These are phyloP conservation scores for Hypomecis atomaria DNA, from an alignment of 2,888 invertebrate species.

Conservation along the genomic window DNA sequence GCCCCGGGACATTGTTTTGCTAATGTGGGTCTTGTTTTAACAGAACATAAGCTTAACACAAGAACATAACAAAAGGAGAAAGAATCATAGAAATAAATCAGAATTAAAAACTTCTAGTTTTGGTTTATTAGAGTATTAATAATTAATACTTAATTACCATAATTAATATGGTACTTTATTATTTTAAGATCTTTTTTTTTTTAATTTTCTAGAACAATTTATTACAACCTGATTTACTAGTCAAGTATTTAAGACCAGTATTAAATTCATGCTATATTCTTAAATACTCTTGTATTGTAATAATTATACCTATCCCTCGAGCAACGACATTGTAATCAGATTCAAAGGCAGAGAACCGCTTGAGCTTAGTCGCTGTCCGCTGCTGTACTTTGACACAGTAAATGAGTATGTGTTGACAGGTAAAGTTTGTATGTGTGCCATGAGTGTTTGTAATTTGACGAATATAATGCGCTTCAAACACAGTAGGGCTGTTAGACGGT, in stretches of 20 bases:
- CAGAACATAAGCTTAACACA: constrained; percentile 15
- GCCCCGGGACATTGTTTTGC: constrained; percentile 48
- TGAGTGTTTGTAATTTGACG: constrained; percentile 46
- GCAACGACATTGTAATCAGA: no score
- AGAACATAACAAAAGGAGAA: not conserved
- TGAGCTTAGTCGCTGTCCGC: constrained; percentile 21
- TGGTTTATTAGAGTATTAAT: no score
- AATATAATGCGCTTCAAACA: constrained; percentile 41
- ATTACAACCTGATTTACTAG: no score
- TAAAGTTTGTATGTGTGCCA: constrained; percentile 48
- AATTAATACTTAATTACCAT: no score
- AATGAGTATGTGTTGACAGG: constrained; percentile 53
- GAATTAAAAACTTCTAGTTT: no score
- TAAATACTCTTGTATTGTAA: no score
- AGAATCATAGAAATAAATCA: not conserved
- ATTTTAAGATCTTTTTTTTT: no score
- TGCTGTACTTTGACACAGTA: constrained; percentile 40
- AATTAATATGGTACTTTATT: no score
- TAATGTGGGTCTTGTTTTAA: constrained; percentile 41
- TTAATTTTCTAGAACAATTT: no score
- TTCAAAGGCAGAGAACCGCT: constrained; percentile 4
- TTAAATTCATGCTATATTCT: no score
- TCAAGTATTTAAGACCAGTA: no score
- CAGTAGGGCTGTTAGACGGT: constrained; percentile 44
- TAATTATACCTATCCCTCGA: no score